Conservation (phyloP, 2,113 vertebrate genomes). For the Capreolus pygargus region DNA sequence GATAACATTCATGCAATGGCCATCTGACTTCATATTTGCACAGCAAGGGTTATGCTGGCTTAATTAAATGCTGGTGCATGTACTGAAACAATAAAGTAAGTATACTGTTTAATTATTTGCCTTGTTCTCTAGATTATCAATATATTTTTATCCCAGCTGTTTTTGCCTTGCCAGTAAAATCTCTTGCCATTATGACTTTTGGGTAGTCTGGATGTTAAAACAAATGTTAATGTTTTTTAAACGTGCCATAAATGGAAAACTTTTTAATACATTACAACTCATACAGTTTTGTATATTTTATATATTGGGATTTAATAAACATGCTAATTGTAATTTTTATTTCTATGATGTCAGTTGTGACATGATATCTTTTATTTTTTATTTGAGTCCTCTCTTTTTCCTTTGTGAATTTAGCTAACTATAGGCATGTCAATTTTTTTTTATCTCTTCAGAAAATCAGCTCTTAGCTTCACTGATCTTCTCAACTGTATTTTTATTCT, state of each 20-base stretch:
- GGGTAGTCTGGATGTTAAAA: neutral
- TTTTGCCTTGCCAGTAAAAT: constrained; percentile 2
- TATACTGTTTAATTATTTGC: neutral
- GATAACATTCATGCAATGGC: neutral
- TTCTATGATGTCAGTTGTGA: neutral
- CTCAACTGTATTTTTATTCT: neutral
- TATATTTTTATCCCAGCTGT: neutral
- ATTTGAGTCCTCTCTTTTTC: neutral
- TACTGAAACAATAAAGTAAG: neutral
- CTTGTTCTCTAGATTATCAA: neutral
- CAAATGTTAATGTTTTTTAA: neutral
- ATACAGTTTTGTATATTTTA: neutral
- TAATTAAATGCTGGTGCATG: neutral
- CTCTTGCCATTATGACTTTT: neutral
- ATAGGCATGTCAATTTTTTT: neutral
- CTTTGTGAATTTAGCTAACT: neutral
- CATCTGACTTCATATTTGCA: neutral
- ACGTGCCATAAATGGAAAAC: neutral
- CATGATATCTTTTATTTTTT: neutral
- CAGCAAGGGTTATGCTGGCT: neutral
- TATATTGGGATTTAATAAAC: neutral
- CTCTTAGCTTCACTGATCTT: neutral
- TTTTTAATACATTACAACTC: neutral
- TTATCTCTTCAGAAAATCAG: neutral
- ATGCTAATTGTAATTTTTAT: neutral